Conservation (phyloP, 2,888 invertebrate species). For the Amphimallon solstitiale region DNA sequence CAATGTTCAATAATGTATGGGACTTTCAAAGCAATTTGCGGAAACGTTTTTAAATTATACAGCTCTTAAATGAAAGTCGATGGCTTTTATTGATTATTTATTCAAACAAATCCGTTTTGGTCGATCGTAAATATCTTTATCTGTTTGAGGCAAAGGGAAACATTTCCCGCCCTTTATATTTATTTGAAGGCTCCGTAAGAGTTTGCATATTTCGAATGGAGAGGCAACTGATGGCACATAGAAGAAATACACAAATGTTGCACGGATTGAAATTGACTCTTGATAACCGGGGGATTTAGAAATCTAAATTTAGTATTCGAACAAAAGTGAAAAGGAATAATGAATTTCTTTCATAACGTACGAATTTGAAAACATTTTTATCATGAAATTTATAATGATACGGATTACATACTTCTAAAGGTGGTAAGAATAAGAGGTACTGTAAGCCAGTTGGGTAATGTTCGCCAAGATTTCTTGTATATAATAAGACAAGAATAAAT, state of each 20-base stretch:
- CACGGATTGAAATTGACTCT: slow-evolving; percentile 7
- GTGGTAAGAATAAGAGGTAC: no score
- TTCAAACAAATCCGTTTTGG: slow-evolving; percentile 44
- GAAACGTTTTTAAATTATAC: slow-evolving; percentile 52
- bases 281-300: slow-evolving; percentile 7
- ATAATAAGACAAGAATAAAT: no score
- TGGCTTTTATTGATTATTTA: slow-evolving; percentile 45
- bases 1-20: slow-evolving; percentile 28
- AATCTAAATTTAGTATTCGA: slow-evolving; percentile 1
- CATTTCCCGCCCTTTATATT: slow-evolving; percentile 6
- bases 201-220: slow-evolving; percentile 19
- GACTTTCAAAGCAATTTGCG: slow-evolving; percentile 54
- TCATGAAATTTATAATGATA: no score
- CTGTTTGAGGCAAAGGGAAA: slow-evolving; percentile 21
- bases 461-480: no score
- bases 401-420: no score
- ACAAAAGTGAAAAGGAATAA: no score
- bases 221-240: not conserved
- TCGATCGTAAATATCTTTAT: slow-evolving; percentile 34
- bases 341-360: not conserved
- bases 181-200: not conserved
- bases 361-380: no score
- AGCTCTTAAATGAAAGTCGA: slow-evolving; percentile 43
- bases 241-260: slow-evolving; percentile 4
- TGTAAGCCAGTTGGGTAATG: no score